Conservation (phyloP, 2,888 invertebrate species). For the Eurytoma adleriae region DNA sequence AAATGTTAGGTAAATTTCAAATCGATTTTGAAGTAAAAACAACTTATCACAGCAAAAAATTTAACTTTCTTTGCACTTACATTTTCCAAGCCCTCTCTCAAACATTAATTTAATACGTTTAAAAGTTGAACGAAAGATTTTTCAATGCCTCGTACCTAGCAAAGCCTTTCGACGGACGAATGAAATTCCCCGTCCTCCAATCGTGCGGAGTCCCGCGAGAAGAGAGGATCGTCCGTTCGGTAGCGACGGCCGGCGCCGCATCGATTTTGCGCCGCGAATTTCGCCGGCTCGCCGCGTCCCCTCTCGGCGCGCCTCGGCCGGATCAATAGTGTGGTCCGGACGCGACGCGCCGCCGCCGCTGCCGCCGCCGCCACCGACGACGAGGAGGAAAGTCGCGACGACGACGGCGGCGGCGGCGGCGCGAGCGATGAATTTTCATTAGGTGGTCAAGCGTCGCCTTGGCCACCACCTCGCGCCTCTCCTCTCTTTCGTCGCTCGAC, state of each 20-base stretch:
- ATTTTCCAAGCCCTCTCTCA: no score
- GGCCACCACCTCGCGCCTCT: neutral
- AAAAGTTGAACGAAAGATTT: no score
- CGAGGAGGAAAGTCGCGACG: slow-evolving; percentile 4
- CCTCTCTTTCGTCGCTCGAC: neutral
- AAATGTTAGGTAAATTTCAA: no score
- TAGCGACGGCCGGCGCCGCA: neutral
- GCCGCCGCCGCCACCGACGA: slow-evolving; percentile 17
- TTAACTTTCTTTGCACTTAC: no score
- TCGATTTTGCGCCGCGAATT: slow-evolving; percentile 1
- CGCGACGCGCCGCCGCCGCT: slow-evolving; percentile 63
- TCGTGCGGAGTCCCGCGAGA: neutral
- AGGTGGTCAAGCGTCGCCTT: slow-evolving; percentile 20
- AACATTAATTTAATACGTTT: no score
- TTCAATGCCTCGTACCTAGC: no score
- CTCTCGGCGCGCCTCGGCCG: slow-evolving; percentile 54
- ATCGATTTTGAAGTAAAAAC: no score
- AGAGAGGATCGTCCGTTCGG: neutral
- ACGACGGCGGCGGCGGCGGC: slow-evolving; percentile 39
- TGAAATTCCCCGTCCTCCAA: neutral
- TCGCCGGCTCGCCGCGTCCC: neutral
- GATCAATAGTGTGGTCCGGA: slow-evolving; percentile 73
- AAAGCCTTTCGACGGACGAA: no score
- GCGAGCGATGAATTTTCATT: slow-evolving; percentile 50
- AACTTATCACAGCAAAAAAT: no score